These are phyloP conservation scores for Myopa testacea DNA, from an alignment of 2,888 invertebrate species.

Conservation along the genomic window DNA sequence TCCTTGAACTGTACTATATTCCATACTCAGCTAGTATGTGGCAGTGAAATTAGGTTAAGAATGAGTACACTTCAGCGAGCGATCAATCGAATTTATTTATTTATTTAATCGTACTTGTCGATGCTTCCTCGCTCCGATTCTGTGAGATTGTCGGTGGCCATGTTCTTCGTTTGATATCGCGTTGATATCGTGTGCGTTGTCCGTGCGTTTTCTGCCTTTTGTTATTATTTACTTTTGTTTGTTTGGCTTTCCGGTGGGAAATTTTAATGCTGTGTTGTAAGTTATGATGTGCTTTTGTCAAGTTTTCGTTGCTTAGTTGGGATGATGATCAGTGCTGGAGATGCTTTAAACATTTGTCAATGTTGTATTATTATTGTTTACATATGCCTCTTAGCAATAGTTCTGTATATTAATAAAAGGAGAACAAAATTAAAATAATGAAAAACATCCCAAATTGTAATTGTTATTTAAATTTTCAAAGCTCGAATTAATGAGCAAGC, in stretches of 20 bases:
- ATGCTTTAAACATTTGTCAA: no score
- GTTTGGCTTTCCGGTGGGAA: not conserved
- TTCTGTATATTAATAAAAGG: no score
- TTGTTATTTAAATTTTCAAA: no score
- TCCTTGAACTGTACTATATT: no score
- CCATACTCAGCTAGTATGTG: not conserved
- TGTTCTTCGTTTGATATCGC: conserved; percentile 4
- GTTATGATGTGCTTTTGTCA: no score
- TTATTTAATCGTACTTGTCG: not conserved
- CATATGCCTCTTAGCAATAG: no score
- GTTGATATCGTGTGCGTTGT: not conserved
- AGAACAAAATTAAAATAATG: no score
- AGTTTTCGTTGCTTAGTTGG: no score
- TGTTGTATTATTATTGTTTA: no score
- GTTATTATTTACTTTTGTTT: not conserved
- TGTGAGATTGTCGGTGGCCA: not conserved
- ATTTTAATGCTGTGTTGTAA: conserved; percentile 2
- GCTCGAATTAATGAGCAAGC: no score
- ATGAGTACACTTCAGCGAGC: not conserved
- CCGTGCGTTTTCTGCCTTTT: not conserved
- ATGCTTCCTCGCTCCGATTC: not conserved
- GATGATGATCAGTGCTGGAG: no score
- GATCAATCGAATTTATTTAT: not conserved
- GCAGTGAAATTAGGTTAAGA: conserved; percentile 18
- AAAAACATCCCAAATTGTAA: no score